Conservation (phyloP, 2,113 vertebrate species). For the Lynx canadensis region DNA sequence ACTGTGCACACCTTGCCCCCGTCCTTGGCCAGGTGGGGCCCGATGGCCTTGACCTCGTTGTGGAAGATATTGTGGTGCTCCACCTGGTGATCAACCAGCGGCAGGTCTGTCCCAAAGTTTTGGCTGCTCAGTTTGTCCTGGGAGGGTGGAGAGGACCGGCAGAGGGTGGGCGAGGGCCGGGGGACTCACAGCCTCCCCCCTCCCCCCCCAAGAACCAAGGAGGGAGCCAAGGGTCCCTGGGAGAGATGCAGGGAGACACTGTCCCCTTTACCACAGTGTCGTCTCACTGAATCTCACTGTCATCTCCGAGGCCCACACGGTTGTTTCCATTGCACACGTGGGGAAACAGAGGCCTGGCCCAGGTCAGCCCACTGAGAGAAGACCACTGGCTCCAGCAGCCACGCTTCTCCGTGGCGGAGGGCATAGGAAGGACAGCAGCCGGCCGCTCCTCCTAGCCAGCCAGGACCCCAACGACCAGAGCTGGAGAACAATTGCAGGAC, state of each 20-base stretch:
- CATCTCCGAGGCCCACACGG: accelerated
- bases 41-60: conserved; percentile 97
- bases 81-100: conserved; percentile 92
- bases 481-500: background rate
- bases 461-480: background rate
- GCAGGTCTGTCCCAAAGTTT: conserved; percentile 94
- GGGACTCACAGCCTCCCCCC: background rate
- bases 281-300: background rate
- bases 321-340: background rate
- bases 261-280: background rate
- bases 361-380: background rate
- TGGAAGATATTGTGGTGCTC: conserved; percentile 98
- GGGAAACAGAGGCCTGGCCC: background rate
- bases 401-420: accelerated
- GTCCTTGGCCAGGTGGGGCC: conserved; percentile 89
- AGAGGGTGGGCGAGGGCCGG: background rate
- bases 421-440: accelerated
- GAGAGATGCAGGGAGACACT: background rate
- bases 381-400: background rate
- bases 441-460: background rate
- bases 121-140: conserved; percentile 91
- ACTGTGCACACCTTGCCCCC: conserved; percentile 86
- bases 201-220: background rate
- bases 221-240: accelerated
- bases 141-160: accelerated